phyloP scores from a whole-genome alignment of 2,113 vertebrate genomes.

The Megaceryle torquata region DNA sequence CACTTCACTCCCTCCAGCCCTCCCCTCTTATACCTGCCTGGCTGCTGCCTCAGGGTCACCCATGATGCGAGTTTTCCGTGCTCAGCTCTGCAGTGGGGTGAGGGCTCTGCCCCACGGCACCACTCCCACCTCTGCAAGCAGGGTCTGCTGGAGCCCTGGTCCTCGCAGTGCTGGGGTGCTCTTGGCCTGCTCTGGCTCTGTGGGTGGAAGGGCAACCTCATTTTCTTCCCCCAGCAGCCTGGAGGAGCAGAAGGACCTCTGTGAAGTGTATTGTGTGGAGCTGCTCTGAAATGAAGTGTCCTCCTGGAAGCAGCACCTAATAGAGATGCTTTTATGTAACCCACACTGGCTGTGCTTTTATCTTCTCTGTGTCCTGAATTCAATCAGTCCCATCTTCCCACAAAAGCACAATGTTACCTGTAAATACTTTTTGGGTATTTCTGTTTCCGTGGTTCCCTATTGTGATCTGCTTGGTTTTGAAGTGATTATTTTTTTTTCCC shows the following conservation, averaged over 20 bases:
- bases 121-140: neutral
- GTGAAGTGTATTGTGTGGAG: neutral
- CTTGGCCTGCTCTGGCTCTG: neutral
- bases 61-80: rapidly evolving
- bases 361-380: neutral
- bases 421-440: neutral
- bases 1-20: neutral
- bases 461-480: neutral
- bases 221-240: neutral
- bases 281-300: neutral
- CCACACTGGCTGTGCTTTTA: neutral
- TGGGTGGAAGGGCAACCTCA: neutral
- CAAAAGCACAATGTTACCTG: neutral
- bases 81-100: neutral
- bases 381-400: neutral
- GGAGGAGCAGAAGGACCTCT: neutral
- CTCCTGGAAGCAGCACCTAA: neutral
- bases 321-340: neutral
- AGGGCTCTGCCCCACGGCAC: neutral
- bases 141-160: neutral
- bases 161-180: rapidly evolving
- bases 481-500: neutral
- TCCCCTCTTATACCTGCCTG: neutral
- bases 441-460: neutral
- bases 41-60: neutral